These are phyloP conservation scores for Chloromyia formosa DNA, from an alignment of 2,888 invertebrate genomes.

Conservation along the genomic window DNA sequence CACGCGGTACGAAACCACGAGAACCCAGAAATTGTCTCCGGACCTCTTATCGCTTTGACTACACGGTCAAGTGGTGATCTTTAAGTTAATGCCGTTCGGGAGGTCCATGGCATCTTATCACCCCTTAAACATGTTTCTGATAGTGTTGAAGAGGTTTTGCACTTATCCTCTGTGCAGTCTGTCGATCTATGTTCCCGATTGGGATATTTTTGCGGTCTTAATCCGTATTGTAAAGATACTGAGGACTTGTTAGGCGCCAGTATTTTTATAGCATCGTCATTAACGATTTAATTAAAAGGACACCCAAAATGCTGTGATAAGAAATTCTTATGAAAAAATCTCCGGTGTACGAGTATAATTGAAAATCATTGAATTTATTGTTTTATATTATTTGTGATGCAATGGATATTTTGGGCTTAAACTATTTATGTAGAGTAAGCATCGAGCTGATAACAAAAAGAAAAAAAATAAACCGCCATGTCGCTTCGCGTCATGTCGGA, in stretches of 20 bases:
- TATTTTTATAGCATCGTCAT: slow-evolving; percentile 20
- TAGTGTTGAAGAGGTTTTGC: slow-evolving; percentile 46
- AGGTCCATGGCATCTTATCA: slow-evolving; percentile 44
- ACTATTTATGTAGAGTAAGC: no score
- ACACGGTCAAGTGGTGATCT: slow-evolving; percentile 31
- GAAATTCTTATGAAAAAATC: background rate
- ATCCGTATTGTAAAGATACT: slow-evolving; percentile 26
- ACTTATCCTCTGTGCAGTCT: slow-evolving; percentile 42
- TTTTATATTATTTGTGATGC: no score
- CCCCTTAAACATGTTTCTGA: slow-evolving; percentile 44
- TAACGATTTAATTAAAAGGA: slow-evolving; percentile 44
- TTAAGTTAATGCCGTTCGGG: slow-evolving; percentile 38
- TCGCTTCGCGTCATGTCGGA: no score
- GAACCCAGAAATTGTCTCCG: background rate
- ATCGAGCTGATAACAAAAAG: no score
- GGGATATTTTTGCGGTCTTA: slow-evolving; percentile 31
- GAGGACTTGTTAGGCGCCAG: slow-evolving; percentile 28
- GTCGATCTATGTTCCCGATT: background rate
- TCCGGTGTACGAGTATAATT: background rate
- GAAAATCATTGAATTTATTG: no score
- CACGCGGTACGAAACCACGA: background rate
- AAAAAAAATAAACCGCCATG: no score
- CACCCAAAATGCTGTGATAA: slow-evolving; percentile 33
- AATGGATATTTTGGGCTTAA: no score
- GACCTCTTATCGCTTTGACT: slow-evolving; percentile 3